Evolutionary conservation across 2,113 vertebrate genomes (phyloP).

Genomic region (Istiophorus platypterus): DNA sequence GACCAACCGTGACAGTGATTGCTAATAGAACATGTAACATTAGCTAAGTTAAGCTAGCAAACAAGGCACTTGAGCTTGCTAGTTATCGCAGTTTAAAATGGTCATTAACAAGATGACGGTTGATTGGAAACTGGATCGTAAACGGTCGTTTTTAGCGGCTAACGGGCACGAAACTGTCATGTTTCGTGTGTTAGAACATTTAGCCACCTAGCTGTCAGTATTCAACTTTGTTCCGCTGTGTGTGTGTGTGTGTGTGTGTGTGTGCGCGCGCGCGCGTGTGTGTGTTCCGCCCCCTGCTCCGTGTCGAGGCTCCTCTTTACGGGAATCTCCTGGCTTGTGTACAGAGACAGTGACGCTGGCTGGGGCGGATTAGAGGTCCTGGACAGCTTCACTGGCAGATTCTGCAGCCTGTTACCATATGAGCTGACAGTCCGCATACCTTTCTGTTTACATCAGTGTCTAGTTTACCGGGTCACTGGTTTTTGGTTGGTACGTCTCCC

Average conservation of each 20-base stretch:
- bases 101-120: background rate
- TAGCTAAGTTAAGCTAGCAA: slow-evolving; percentile 78
- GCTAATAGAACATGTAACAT: slow-evolving; percentile 38
- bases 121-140: background rate
- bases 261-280: slow-evolving; percentile 10
- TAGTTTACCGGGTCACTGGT: slow-evolving; percentile 35
- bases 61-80: slow-evolving; percentile 43
- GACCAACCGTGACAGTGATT: slow-evolving; percentile 32
- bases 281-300: slow-evolving; percentile 53
- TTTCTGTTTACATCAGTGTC: slow-evolving; percentile 85
- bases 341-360: slow-evolving; percentile 40
- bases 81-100: slow-evolving; percentile 8
- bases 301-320: slow-evolving; percentile 50
- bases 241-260: slow-evolving; percentile 21
- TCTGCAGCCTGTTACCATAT: slow-evolving; percentile 55
- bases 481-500: slow-evolving; percentile 47
- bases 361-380: slow-evolving; percentile 68
- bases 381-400: slow-evolving; percentile 76
- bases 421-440: slow-evolving; percentile 75
- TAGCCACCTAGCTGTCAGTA: slow-evolving; percentile 37
- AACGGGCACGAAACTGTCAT: background rate
- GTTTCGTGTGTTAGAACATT: background rate
- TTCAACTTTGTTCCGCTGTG: slow-evolving; percentile 57
- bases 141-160: accelerated
- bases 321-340: slow-evolving; percentile 55